phyloP scores from a whole-genome alignment of 1,140 invertebrate species.

The Scaptodrosophila lebanonensis region DNA sequence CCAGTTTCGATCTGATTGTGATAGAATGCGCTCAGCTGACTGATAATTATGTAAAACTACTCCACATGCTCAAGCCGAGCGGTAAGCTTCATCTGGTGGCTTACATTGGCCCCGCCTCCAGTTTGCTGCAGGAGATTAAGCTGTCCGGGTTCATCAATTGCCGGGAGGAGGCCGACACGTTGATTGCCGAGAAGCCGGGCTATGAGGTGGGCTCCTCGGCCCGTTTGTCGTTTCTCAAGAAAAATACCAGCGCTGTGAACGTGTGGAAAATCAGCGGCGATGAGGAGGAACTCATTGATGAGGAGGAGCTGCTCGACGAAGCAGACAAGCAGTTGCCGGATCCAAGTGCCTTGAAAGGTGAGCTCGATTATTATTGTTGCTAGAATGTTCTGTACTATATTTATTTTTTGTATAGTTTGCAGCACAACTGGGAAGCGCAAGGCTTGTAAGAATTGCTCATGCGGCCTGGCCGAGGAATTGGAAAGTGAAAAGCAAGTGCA shows the following conservation, averaged over 20 bases:
- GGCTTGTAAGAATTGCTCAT: slow-evolving; percentile 98
- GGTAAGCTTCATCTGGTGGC: slow-evolving; percentile 79
- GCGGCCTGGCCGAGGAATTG: slow-evolving; percentile 96
- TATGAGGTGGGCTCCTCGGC: slow-evolving; percentile 82
- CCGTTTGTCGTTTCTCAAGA: slow-evolving; percentile 77
- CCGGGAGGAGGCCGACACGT: slow-evolving; percentile 58
- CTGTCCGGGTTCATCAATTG: slow-evolving; percentile 82
- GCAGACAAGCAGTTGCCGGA: slow-evolving; percentile 92
- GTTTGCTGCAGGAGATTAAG: slow-evolving; percentile 79
- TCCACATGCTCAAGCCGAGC: slow-evolving; percentile 81
- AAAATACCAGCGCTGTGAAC: slow-evolving; percentile 33
- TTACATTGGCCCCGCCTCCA: slow-evolving; percentile 64
- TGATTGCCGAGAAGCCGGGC: slow-evolving; percentile 81
- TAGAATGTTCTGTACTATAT: slow-evolving; percentile 3
- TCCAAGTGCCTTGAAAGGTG: slow-evolving; percentile 87
- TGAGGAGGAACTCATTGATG: slow-evolving; percentile 91
- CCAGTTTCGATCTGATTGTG: slow-evolving; percentile 80
- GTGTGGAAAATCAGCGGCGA: slow-evolving; percentile 79
- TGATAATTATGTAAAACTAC: slow-evolving; percentile 78
- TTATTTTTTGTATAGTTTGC: slow-evolving; percentile 83
- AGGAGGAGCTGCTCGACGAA: slow-evolving; percentile 92
- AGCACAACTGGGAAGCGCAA: slow-evolving; percentile 94
- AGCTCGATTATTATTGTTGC: slow-evolving; percentile 22
- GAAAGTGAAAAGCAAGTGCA: slow-evolving; percentile 80
- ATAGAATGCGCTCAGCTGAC: slow-evolving; percentile 79